Evolutionary conservation across 2,113 vertebrate species (phyloP).

Genomic region (Salvelinus fontinalis): DNA sequence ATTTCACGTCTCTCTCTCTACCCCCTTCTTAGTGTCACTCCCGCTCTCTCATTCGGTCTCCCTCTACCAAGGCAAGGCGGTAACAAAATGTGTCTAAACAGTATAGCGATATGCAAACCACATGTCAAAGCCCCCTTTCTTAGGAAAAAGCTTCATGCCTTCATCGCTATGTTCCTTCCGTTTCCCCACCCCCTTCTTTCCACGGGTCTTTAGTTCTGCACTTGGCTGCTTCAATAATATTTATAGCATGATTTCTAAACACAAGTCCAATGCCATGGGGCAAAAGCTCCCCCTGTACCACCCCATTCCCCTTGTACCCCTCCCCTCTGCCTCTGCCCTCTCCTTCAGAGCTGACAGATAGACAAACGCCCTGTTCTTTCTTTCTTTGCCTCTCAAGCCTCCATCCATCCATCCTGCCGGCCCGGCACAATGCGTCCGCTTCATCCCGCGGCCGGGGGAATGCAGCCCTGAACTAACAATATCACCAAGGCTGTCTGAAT

Average conservation of each 20-base stretch:
- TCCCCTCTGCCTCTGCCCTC: conserved; percentile 48
- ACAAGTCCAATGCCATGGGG: conserved; percentile 69
- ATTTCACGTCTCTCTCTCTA: background rate
- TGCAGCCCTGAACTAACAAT: conserved; percentile 81
- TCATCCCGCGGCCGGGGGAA: conserved; percentile 76
- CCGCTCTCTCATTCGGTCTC: background rate
- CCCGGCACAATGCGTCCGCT: conserved; percentile 76
- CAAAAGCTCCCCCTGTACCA: conserved; percentile 42
- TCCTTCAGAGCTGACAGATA: conserved; percentile 70
- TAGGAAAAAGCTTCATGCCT: conserved; percentile 35
- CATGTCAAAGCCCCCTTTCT: conserved; percentile 7
- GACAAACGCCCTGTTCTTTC: conserved; percentile 76
- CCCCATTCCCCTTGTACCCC: conserved; percentile 43
- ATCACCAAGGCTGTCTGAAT: conserved; percentile 77
- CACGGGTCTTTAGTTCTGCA: conserved; percentile 48
- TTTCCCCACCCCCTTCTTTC: conserved; percentile 19
- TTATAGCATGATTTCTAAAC: conserved; percentile 64
- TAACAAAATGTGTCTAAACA: conserved; percentile 49
- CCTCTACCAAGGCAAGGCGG: background rate
- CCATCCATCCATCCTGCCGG: conserved; percentile 74
- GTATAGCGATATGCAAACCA: conserved; percentile 23
- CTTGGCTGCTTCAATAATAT: conserved; percentile 65
- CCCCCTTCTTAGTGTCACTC: background rate
- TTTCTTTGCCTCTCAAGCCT: conserved; percentile 73
- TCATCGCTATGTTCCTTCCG: background rate